Base-by-base conservation (phyloP, 2,888 invertebrate genomes). In the Erannis defoliaria region DNA sequence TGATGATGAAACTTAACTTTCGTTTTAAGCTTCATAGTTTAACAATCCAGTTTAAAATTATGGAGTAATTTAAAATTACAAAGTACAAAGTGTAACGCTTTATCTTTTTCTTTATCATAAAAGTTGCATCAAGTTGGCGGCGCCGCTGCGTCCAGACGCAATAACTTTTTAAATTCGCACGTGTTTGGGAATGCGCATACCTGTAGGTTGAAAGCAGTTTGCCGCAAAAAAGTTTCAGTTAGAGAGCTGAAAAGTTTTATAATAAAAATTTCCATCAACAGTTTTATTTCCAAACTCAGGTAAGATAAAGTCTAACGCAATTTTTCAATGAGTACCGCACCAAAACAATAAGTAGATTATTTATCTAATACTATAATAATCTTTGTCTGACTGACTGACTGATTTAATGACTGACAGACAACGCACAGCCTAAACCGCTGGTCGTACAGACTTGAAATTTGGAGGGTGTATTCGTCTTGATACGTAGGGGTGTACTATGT, bases 121-220 rank as follows among this genome's bases (percentile, higher is more conserved):
- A 50, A 51, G 33, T 42, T 50, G 26, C 29, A 57, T 50, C 16
- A 37, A 18, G 26, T 19, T n/a, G 49, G 57, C 55, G 49, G 58
- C 56, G 56, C 33, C 55, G 1, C 18, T 4, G 12, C 6, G 49
- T 42, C 56, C 49, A 56, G 56, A 56, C 56, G 14, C 33, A 18
- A 40, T 42, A 42, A 33, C 19, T 35, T 42, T 42, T 42, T 19
- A 19, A 51, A 29, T 29, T 40, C n/a, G 5, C 38, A 14, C 16
- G 18, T 18, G 38, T 26, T 51, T 38, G 18, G 29, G 19, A 53
- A 35, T 35, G 9, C 49, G 14, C 18, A 19, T 23, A 48, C 49
- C 14, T 48, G 33, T n/a, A n/a, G 42, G 1, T 23, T 9, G n/a
- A 5, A 26, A 26, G 26, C 8, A 26, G 45, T 45, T 45, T 26